Evolutionary conservation across 1,140 invertebrate species (phyloP).

Genomic region (Drosophila willistoni): DNA sequence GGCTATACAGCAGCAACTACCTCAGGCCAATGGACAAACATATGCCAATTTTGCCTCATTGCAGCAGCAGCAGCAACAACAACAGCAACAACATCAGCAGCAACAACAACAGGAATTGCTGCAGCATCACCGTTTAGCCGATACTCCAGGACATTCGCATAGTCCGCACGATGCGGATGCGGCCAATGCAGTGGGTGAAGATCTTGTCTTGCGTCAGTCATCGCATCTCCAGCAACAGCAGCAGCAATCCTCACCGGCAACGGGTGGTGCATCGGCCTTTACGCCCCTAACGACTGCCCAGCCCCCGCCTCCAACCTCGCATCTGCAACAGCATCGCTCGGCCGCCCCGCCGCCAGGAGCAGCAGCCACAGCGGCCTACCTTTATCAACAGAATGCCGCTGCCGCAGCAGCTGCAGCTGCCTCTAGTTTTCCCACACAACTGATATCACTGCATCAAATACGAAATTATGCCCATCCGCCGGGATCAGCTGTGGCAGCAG

Average conservation of each 20-base stretch:
- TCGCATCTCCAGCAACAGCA: slow-evolving; percentile 76
- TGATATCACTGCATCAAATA: slow-evolving; percentile 98
- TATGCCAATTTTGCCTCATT: slow-evolving; percentile 87
- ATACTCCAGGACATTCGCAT: slow-evolving; percentile 76
- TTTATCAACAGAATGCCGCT: slow-evolving; percentile 84
- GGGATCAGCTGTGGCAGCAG: slow-evolving; percentile 84
- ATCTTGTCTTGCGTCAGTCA: slow-evolving; percentile 77
- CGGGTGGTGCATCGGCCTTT: slow-evolving; percentile 89
- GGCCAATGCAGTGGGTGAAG: slow-evolving; percentile 79
- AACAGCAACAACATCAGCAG: slow-evolving; percentile 84
- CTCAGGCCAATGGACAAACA: slow-evolving; percentile 88
- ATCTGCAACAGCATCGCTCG: slow-evolving; percentile 86
- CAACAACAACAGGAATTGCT: slow-evolving; percentile 70
- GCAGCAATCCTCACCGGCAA: slow-evolving; percentile 68
- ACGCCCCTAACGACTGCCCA: slow-evolving; percentile 89
- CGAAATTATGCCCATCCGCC: slow-evolving; percentile 98
- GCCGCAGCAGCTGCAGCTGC: slow-evolving; percentile 84
- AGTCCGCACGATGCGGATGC: slow-evolving; percentile 73
- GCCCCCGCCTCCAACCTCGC: slow-evolving; percentile 86
- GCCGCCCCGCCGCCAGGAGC: slow-evolving; percentile 87
- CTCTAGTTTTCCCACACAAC: slow-evolving; percentile 95
- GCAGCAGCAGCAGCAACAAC: slow-evolving; percentile 87
- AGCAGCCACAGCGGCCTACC: slow-evolving; percentile 67
- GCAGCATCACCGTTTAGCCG: slow-evolving; percentile 65
- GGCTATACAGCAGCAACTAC: slow-evolving; percentile 88